Evolutionary conservation across 30 jellyfish, hydroid and myxozoan species (phyloP), one percentile per base, ranked within the genome.

Genomic region (Catostylus mosaicus): DNA sequence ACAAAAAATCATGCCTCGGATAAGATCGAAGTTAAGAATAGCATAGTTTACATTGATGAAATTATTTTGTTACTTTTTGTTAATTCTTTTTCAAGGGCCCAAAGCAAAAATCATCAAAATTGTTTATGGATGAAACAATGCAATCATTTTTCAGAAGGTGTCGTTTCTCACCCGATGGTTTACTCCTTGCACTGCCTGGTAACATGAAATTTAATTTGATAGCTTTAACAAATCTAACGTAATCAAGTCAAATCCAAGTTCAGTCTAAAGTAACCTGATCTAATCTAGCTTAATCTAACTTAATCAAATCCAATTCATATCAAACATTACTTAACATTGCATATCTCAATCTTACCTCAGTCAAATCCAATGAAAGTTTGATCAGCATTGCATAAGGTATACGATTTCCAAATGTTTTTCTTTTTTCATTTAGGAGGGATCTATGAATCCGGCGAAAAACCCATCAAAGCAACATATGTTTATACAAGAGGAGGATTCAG

Each of bases 91-190:
- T 77, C 10, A 27, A 90, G 97, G 82, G 85, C 0, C 56, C 77
- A 23, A 90, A 82, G 70, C 68, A 88, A 20, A 92, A 87, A 67
- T 52, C 77, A 38, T 63, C 85, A 38, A 92, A 85, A 31, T 30
- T 92, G 82, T 92, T 92, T 72, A 71, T 92, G 92, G 98, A 92
- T 68, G 98, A 92, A 75, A 87, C 96, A 32, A 92, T 92, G 98
- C 98, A 87, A 82, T 87, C 97, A 26, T 92, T 92, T 59, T 92
- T 92, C 50, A 62, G 98, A 80, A 78, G 98, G 80, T 92, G 98
- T 46, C 51, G 92, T 14, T 92, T 86, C 56, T 92, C 98, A 52
- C 96, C 97, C 7, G 98, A 92, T 82, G 98, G 98, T 10, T 78
- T 96, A 1, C 66, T 86, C 24, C 87, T 92, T 19, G 96, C 89